phyloP scores from a whole-genome alignment of 2,888 invertebrate species.

The Achlya flavicornis region DNA sequence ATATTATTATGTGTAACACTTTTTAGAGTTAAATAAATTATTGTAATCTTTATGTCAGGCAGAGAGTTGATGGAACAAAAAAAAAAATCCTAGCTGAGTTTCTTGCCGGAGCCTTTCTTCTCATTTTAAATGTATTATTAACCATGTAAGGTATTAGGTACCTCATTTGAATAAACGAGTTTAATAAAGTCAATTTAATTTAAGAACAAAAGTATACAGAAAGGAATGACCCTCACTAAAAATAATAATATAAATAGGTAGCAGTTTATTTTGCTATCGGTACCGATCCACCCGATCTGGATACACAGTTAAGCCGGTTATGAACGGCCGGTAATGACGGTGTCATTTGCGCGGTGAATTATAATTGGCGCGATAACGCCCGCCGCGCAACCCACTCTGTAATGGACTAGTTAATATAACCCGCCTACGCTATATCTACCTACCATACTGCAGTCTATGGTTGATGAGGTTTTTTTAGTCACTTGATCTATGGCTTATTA shows the following conservation, averaged over 20 bases:
- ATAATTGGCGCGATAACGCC: slow-evolving; percentile 72
- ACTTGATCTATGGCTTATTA: not conserved
- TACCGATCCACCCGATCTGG: slow-evolving; percentile 48
- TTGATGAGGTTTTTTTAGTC: slow-evolving; percentile 1
- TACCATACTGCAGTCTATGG: not conserved
- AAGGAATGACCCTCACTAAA: too few species aligned
- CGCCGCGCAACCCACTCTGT: slow-evolving; percentile 31
- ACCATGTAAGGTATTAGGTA: too few species aligned
- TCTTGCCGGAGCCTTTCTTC: not conserved
- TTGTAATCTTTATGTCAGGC: too few species aligned
- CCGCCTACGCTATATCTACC: slow-evolving; percentile 23
- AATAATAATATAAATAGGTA: too few species aligned
- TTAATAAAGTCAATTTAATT: too few species aligned
- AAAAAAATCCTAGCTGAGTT: not conserved
- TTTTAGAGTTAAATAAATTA: too few species aligned
- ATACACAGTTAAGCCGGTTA: slow-evolving; percentile 75
- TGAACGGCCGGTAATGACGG: slow-evolving; percentile 72
- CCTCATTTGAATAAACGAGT: too few species aligned
- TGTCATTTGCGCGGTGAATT: slow-evolving; percentile 80
- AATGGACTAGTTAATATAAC: slow-evolving; percentile 44
- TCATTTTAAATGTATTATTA: too few species aligned
- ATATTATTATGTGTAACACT: too few species aligned
- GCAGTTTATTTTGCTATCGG: slow-evolving; percentile 31
- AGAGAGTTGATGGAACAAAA: too few species aligned
- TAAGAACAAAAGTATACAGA: too few species aligned